Conservation (phyloP, 2,113 vertebrate genomes). For the Ammodramus savannarum region DNA sequence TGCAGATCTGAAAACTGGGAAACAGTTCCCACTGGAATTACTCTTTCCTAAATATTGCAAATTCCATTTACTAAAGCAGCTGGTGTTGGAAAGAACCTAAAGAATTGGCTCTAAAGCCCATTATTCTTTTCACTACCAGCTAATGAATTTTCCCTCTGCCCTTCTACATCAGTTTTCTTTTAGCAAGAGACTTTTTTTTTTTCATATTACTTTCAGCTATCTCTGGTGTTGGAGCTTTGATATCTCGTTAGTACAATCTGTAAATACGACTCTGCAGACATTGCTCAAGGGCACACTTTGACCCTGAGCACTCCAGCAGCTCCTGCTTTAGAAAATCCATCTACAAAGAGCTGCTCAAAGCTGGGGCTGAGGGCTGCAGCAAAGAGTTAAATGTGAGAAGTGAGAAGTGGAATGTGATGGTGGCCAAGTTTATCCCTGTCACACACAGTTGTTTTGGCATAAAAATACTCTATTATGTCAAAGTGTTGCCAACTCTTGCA, state of each 20-base stretch:
- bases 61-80: neutral
- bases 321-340: neutral
- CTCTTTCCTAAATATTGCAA: constrained; percentile 14
- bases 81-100: neutral
- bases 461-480: constrained; percentile 5
- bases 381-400: neutral
- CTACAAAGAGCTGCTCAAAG: neutral
- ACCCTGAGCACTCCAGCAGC: neutral
- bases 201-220: constrained; percentile 12
- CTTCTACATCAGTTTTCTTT: constrained; percentile 19
- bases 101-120: neutral
- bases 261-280: constrained; percentile 24
- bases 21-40: neutral
- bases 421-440: neutral
- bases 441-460: constrained; percentile 30
- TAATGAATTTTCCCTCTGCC: constrained; percentile 39
- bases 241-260: constrained; percentile 30
- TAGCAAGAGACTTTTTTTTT: neutral
- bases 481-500: neutral
- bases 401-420: neutral
- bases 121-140: neutral
- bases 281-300: constrained; percentile 21
- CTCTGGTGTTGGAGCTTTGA: constrained; percentile 14
- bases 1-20: constrained; percentile 15
- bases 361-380: neutral